Evolutionary conservation across 2,113 vertebrate genomes (phyloP), one percentile per base, ranked within the genome.

Genomic region (Columbina picui): DNA sequence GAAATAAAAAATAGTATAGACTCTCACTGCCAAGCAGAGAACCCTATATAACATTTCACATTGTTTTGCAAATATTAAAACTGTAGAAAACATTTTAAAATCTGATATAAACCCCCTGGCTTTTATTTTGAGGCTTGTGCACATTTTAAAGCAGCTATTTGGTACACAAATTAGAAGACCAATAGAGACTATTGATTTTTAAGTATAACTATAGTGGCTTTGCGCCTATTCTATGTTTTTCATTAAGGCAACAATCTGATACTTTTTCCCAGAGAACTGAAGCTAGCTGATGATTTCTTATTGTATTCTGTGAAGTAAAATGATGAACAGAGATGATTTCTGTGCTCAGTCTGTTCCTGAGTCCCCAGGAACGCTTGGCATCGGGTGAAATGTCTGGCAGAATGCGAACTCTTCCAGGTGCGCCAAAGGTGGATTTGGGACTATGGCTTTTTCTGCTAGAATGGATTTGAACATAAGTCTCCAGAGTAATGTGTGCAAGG

Each of bases 101-200:
- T 73, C 63, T 34, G 76, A 34, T 84, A 41, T 23, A 70, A 90
- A 57, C 14, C 25, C 56, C 9, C 11, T 87, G 49, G 32, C 77
- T 94, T 96, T 94, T 95, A 82, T 78, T 89, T 67, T 61, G 55
- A 95, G 75, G n/a, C 34, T 70, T 68, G 34, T 83, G 59, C 68
- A 80, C 22, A 0, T 94, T 90, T 94, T 70, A 93, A 92, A 93
- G 71, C 60, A 90, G 79, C 43, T 94, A 90, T 89, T 96, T 96
- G 89, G 94, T 93, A 87, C 83, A 86, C 88, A 94, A 94, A 96
- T 94, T 96, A 75, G 89, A 81, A 77, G 92, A 77, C 64, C 90
- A 92, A 75, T 89, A 92, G 90, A 83, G 64, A 94, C 39, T 93
- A 97, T 95, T 97, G 94, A 96, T 94, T 97, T 96, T 93, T 92